Percentiles rank a stretch among this genome's conserved stretches.
These are phyloP conservation scores for Varanus komodoensis DNA, from an alignment of 2,113 vertebrate genomes.

Conservation along the genomic window DNA sequence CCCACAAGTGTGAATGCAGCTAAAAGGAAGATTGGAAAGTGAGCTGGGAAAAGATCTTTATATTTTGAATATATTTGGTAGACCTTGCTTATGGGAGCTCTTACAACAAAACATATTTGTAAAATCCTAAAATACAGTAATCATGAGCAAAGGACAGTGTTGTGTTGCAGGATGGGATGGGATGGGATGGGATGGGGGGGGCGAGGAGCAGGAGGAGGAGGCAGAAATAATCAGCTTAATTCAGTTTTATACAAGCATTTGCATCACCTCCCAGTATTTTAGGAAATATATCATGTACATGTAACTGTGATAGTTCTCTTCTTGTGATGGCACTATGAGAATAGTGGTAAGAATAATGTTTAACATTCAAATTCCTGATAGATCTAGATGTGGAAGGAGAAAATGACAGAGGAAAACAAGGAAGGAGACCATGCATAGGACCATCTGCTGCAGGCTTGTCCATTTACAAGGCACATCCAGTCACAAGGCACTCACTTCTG, in stretches of 20 bases:
- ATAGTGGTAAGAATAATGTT: not conserved
- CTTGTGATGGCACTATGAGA: not conserved
- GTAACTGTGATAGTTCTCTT: not conserved
- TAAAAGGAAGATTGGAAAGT: constrained; percentile 58
- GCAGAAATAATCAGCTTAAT: not conserved
- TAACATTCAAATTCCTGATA: not conserved
- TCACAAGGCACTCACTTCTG: no score
- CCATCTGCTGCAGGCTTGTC: no score
- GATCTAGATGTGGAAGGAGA: not conserved
- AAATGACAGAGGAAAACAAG: not conserved
- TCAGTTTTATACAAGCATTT: not conserved
- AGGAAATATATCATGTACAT: not conserved
- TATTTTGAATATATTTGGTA: constrained; percentile 42
- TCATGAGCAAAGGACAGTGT: not conserved
- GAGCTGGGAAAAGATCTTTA: constrained; percentile 34
- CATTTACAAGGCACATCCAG: no score
- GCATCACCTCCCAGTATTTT: not conserved
- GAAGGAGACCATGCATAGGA: not conserved
- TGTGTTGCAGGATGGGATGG: constrained; percentile 19
- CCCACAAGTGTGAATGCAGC: constrained; percentile 57
- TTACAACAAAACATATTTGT: constrained; percentile 46
- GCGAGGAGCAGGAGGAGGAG: not conserved
- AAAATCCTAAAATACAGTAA: not conserved
- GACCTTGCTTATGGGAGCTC: constrained; percentile 52
- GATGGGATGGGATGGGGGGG: not conserved